Percentiles rank a stretch among this genome's conserved stretches.
Evolutionary conservation across 2,888 invertebrate species (phyloP).

Genomic region (Petrolisthes cinctipes): DNA sequence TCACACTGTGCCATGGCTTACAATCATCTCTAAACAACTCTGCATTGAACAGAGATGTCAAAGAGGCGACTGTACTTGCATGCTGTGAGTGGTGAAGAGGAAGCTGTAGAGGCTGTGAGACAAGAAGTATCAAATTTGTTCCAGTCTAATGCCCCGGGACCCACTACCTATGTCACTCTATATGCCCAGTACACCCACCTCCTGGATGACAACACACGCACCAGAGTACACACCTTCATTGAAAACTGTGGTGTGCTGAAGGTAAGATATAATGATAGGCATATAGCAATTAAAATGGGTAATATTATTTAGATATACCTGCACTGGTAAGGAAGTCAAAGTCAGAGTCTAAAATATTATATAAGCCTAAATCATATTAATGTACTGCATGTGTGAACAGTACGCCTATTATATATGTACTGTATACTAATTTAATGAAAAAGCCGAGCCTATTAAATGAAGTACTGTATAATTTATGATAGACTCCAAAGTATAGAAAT

Average conservation of each 20-base stretch:
- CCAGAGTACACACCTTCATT: constrained; percentile 58
- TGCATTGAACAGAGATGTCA: constrained; percentile 49
- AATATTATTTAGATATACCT: no score
- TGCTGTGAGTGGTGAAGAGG: constrained; percentile 59
- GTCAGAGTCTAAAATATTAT: no score
- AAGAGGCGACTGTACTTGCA: constrained; percentile 53
- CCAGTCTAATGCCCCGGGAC: constrained; percentile 56
- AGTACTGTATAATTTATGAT: no score
- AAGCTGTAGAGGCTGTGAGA: constrained; percentile 42
- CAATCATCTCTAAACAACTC: neutral
- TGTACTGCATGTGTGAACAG: no score
- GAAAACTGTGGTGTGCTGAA: constrained; percentile 60
- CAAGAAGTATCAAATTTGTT: constrained; percentile 45
- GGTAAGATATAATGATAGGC: constrained; percentile 34
- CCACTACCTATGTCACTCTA: constrained; percentile 52
- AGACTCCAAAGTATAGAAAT: no score
- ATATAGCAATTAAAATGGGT: no score
- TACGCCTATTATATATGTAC: no score
- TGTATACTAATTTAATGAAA: no score
- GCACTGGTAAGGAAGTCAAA: no score
- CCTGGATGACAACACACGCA: constrained; percentile 47
- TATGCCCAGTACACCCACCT: constrained; percentile 59
- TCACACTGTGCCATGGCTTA: neutral
- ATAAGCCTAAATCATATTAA: no score
- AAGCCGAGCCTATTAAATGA: no score